These are phyloP conservation scores for Hydrozoanthus tunicans DNA, from an alignment of 64 coral and sea anemone genomes.

Conservation along the genomic window DNA sequence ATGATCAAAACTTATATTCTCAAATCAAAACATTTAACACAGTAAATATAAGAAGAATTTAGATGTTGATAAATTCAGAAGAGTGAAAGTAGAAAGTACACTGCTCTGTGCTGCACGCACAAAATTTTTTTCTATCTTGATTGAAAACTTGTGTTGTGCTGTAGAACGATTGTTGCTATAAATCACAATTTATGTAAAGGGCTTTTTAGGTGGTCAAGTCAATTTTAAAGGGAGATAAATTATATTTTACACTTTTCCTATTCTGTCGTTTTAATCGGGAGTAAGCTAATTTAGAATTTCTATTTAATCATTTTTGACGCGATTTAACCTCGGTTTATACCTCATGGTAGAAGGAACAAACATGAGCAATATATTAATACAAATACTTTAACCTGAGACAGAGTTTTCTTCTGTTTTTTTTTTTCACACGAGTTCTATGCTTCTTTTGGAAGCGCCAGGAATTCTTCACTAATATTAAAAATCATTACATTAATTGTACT, in stretches of 20 bases:
- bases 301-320: not conserved
- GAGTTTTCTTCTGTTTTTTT: slow-evolving; percentile 29
- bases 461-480: not conserved
- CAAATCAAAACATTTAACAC: too few relatives aligned
- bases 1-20: too few relatives aligned
- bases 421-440: not conserved
- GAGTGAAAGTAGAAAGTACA: too few relatives aligned
- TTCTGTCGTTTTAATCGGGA: not conserved
- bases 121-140: too few relatives aligned
- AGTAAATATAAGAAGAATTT: too few relatives aligned
- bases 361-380: not conserved
- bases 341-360: slow-evolving; percentile 18
- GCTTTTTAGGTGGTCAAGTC: not conserved
- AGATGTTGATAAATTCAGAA: too few relatives aligned
- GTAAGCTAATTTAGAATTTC: not conserved
- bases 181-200: not conserved
- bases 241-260: not conserved
- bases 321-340: not conserved
- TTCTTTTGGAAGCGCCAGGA: slow-evolving; percentile 34
- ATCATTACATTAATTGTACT: not conserved
- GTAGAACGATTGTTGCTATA: too few relatives aligned
- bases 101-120: too few relatives aligned
- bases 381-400: not conserved
- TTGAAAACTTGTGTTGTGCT: too few relatives aligned
- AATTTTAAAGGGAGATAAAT: not conserved